phyloP scores from a whole-genome alignment of 2,888 invertebrate genomes.

The Acanthopleura granulata region DNA sequence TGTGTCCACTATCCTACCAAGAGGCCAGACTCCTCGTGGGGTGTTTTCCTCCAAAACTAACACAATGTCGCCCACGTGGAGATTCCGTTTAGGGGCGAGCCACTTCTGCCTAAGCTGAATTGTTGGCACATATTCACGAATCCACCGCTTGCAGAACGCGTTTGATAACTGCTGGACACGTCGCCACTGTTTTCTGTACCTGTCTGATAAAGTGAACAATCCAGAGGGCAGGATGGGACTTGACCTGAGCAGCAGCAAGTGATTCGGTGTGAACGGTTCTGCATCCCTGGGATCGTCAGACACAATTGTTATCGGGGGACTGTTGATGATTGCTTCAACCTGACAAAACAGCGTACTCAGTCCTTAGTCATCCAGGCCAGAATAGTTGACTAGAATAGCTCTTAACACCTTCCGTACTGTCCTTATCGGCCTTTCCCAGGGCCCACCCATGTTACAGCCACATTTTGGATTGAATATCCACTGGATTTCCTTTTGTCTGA shows the following conservation, averaged over 20 bases:
- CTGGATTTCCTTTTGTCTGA: slow-evolving; percentile 12
- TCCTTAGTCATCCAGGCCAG: too few relatives aligned
- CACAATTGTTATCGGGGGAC: too few relatives aligned
- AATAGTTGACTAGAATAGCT: too few relatives aligned
- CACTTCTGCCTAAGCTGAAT: too few relatives aligned
- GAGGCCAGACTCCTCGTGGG: background rate
- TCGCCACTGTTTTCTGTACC: too few relatives aligned
- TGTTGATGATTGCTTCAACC: slow-evolving; percentile 18
- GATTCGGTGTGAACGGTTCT: slow-evolving; percentile 24
- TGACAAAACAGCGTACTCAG: too few relatives aligned
- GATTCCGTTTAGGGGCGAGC: too few relatives aligned
- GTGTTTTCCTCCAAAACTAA: background rate
- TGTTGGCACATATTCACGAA: too few relatives aligned
- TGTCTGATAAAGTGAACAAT: slow-evolving; percentile 9
- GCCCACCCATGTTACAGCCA: background rate
- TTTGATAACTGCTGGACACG: too few relatives aligned
- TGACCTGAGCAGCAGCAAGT: slow-evolving; percentile 19
- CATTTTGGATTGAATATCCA: background rate
- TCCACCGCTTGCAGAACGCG: too few relatives aligned
- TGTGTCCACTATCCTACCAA: background rate
- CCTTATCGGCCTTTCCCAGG: slow-evolving; percentile 20
- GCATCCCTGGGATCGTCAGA: too few relatives aligned
- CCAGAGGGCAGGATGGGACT: background rate
- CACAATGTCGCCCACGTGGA: background rate
- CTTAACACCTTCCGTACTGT: too few relatives aligned